These are phyloP conservation scores for Gnathonemus longibarbis DNA, from an alignment of 2,113 vertebrate genomes.

Conservation along the genomic window DNA sequence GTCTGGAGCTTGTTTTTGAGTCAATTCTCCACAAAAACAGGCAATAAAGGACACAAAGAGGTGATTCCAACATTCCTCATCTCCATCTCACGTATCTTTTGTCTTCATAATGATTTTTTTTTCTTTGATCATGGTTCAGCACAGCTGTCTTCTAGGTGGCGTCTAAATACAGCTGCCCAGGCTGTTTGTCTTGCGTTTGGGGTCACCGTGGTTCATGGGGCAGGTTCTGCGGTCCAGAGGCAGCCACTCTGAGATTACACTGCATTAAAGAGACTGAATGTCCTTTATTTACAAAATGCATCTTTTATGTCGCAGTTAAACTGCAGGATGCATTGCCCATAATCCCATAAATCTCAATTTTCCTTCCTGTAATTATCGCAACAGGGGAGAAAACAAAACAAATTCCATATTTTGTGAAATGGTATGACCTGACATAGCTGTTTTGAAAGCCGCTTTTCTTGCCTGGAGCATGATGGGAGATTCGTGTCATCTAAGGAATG, in stretches of 20 bases:
- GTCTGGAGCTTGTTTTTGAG: slow-evolving; percentile 13
- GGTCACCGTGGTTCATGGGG: slow-evolving; percentile 17
- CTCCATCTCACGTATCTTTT: not conserved
- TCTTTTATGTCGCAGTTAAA: slow-evolving; percentile 22
- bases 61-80: not conserved
- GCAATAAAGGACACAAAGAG: slow-evolving; percentile 10
- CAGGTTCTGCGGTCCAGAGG: slow-evolving; percentile 12
- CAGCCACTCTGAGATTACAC: slow-evolving; percentile 9
- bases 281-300: slow-evolving; percentile 19
- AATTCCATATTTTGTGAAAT: slow-evolving; percentile 29
- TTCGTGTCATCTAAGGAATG: slow-evolving; percentile 77
- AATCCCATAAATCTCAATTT: slow-evolving; percentile 26
- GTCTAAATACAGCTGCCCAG: not conserved
- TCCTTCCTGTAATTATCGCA: slow-evolving; percentile 31
- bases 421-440: slow-evolving; percentile 41
- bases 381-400: slow-evolving; percentile 15
- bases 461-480: slow-evolving; percentile 70
- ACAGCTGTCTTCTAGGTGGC: not conserved
- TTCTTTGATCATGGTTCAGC: slow-evolving; percentile 12
- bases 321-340: slow-evolving; percentile 16
- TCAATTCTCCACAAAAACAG: slow-evolving; percentile 12
- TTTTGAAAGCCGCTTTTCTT: slow-evolving; percentile 57
- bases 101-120: slow-evolving; percentile 5
- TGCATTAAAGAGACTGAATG: slow-evolving; percentile 14
- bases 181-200: not conserved